Evolutionary conservation across 2,888 invertebrate species (phyloP), one percentile per base, ranked within the genome.

Genomic region (Hypselothyrea guttata): DNA sequence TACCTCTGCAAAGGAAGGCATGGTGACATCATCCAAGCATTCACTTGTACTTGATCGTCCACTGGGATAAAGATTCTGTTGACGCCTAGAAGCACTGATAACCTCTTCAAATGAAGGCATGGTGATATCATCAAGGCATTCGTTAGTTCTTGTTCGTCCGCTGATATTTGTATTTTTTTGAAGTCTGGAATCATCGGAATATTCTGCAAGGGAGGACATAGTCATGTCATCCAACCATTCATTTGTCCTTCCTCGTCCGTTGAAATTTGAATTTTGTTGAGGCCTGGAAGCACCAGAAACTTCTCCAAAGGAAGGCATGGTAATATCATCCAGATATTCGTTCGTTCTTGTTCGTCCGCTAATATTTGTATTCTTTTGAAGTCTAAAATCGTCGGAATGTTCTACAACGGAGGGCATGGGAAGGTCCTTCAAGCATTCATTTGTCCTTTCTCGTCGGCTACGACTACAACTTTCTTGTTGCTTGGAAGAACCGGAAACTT

Each of bases 71-170:
- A 5, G 22, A 5, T 5, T 22, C 22, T 22, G 22, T 22, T 22
- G 22, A 22, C 12, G 9, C 2, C 30, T 13, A 1, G 44, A 47
- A 7, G 28, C 5, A 12, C 22, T 45, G 1, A 48, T 60, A 4
- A 53, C 33, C 0, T 22, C 55, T 7, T 37, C 46, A 38, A 45
- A 41, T 0, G 48, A 52, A 5, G 58, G 58, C 47, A 44, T 62
- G 1, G 52, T 49, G 0, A 42, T 7, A 22, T 63, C 38, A 1
- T 56, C 44, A n/a, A 61, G 18, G 11, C 44, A 61, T 7, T 22
- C 22, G 5, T 22, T 22, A 2, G 22, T 22, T 22, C 22, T 22
- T 22, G 3, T 5, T 22, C 22, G 22, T 22, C 22, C 22, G 22
- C 22, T 22, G 22, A 2, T 22, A 22, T 22, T 22, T 22, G 3